Conservation (phyloP, 1,140 invertebrate genomes). For the Aplysia californica region DNA sequence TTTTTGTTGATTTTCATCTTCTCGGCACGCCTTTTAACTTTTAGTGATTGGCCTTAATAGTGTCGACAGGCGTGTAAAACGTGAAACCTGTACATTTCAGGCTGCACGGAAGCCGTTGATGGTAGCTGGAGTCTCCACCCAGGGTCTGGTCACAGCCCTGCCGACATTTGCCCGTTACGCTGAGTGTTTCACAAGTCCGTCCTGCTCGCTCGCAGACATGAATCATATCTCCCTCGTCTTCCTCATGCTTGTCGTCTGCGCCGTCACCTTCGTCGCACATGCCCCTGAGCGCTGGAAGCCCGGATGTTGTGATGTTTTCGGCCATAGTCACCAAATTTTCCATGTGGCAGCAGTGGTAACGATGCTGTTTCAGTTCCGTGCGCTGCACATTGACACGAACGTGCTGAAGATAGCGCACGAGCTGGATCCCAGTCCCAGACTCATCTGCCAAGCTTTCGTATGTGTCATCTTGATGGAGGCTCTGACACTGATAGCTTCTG, state of each 20-base stretch:
- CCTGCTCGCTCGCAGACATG: slow-evolving; percentile 39
- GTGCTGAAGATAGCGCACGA: background rate
- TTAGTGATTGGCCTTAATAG: too few relatives aligned
- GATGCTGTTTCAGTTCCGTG: slow-evolving; percentile 60
- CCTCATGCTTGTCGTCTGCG: slow-evolving; percentile 40
- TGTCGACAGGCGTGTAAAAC: too few relatives aligned
- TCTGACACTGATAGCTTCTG: too few relatives aligned
- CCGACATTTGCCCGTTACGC: slow-evolving; percentile 44
- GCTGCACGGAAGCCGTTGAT: slow-evolving; percentile 31
- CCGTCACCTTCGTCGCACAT: slow-evolving; percentile 65
- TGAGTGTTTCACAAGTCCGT: slow-evolving; percentile 32
- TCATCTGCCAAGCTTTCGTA: background rate
- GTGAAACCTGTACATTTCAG: too few relatives aligned
- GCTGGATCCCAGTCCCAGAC: background rate
- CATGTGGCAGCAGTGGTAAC: slow-evolving; percentile 64
- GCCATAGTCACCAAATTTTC: slow-evolving; percentile 69
- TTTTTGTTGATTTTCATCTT: too few relatives aligned
- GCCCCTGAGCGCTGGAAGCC: slow-evolving; percentile 66
- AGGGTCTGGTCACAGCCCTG: slow-evolving; percentile 35
- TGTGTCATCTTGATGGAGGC: background rate
- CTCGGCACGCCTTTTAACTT: too few relatives aligned
- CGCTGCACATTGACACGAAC: slow-evolving; percentile 39
- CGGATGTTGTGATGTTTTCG: slow-evolving; percentile 68
- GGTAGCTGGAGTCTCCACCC: slow-evolving; percentile 35
- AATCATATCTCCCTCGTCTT: slow-evolving; percentile 41